A percentile compares a stretch with the other conserved stretches of the same genome.
phyloP scores from a whole-genome alignment of 1,140 invertebrate species.

The Bombus superbus region DNA sequence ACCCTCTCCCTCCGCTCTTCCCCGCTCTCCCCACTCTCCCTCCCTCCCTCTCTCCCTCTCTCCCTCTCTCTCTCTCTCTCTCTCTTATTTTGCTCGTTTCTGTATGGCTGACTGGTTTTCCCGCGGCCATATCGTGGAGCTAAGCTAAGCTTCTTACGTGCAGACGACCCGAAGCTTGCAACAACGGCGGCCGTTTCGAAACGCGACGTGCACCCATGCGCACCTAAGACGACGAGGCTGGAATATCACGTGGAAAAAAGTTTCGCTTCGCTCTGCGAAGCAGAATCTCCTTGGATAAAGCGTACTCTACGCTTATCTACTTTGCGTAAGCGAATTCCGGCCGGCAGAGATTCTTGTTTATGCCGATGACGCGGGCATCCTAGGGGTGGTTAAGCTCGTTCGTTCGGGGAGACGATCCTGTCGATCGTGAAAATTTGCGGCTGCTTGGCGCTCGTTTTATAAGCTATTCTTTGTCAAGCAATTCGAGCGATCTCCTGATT shows the following conservation, averaged over 20 bases:
- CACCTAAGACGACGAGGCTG: not conserved
- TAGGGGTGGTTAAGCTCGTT: not conserved
- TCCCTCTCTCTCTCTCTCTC: not conserved
- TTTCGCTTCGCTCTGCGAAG: not conserved
- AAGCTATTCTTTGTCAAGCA: no score
- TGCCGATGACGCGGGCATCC: not conserved
- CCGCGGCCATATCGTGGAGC: constrained; percentile 27
- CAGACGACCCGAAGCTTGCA: not conserved
- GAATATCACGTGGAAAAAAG: constrained; percentile 20
- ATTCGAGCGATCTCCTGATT: no score
- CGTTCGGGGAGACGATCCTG: not conserved
- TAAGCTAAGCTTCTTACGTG: constrained; percentile 40
- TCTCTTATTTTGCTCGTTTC: not conserved
- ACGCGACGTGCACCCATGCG: not conserved
- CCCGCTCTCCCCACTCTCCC: not conserved
- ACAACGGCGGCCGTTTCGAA: constrained; percentile 12
- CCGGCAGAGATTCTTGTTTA: constrained; percentile 5
- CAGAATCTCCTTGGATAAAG: constrained; percentile 24
- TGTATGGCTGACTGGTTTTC: constrained; percentile 27
- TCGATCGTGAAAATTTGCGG: not conserved
- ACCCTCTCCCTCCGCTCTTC: not conserved
- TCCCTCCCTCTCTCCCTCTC: fast-evolving
- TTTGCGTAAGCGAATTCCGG: constrained; percentile 16
- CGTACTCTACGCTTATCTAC: constrained; percentile 25
- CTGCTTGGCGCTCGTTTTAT: not conserved